Conservation (phyloP, 2,888 invertebrate species). For the Allacma fusca region DNA sequence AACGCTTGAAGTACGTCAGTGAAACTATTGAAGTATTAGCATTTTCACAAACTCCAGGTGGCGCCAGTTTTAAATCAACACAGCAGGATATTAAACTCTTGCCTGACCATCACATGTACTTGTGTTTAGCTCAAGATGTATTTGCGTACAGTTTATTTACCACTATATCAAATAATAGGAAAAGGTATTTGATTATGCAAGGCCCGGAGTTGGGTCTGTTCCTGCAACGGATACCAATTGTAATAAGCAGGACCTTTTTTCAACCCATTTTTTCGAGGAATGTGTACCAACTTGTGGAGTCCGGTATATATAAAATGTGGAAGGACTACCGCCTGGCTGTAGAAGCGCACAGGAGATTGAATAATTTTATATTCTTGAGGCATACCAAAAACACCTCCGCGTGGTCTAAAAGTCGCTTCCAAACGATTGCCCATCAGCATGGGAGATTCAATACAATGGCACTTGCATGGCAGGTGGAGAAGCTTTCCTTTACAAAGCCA, state of each 20-base stretch:
- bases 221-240: constrained; percentile 19
- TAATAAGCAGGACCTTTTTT: constrained; percentile 6
- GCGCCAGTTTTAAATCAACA: background rate
- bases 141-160: background rate
- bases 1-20: background rate
- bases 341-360: background rate
- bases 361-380: background rate
- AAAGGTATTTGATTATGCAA: background rate
- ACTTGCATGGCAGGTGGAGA: background rate
- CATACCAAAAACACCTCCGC: background rate
- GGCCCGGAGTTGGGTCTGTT: constrained; percentile 16
- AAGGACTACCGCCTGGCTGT: background rate
- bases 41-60: constrained; percentile 8
- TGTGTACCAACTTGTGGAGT: constrained; percentile 4
- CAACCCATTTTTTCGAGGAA: background rate
- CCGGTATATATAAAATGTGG: background rate
- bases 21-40: background rate
- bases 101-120: constrained; percentile 4
- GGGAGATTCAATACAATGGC: background rate
- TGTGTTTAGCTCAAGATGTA: background rate
- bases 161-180: background rate
- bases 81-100: background rate
- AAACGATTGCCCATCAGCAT: background rate
- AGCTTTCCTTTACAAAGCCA: background rate
- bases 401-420: background rate